Evolutionary conservation across 2,888 invertebrate species (phyloP).

Genomic region (Chesias legatella): DNA sequence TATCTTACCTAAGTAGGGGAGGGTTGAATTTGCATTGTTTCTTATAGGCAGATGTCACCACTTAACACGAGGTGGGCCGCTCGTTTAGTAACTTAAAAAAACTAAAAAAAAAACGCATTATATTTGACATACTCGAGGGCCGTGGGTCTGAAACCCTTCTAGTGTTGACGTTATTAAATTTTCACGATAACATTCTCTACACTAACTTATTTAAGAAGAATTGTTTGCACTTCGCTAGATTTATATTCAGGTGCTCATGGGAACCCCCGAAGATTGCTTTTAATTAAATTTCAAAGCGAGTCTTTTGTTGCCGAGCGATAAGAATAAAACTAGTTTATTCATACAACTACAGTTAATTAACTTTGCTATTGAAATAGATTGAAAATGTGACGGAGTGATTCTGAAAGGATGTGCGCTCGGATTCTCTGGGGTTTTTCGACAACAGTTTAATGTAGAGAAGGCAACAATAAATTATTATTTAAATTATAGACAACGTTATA

Average conservation of each 20-base stretch:
- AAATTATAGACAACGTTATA: too few species aligned
- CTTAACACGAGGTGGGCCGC: too few species aligned
- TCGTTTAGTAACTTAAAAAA: too few species aligned
- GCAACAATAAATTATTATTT: too few species aligned
- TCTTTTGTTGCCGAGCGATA: slow-evolving; percentile 25
- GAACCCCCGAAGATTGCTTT: slow-evolving; percentile 46
- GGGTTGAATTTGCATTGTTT: too few species aligned
- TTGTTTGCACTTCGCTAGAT: slow-evolving; percentile 49
- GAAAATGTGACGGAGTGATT: slow-evolving; percentile 11
- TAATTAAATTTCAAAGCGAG: slow-evolving; percentile 51
- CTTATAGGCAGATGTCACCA: too few species aligned
- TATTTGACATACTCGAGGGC: slow-evolving; percentile 10
- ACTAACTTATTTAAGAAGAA: slow-evolving; percentile 58
- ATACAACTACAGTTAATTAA: slow-evolving; percentile 15
- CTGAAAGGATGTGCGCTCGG: not conserved
- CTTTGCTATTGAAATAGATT: slow-evolving; percentile 10
- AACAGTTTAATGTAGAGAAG: too few species aligned
- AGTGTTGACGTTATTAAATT: slow-evolving; percentile 62
- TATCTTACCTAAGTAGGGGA: too few species aligned
- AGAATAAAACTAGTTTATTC: slow-evolving; percentile 28
- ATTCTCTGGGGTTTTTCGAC: not conserved
- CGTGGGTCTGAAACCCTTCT: slow-evolving; percentile 36
- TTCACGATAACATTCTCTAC: slow-evolving; percentile 52
- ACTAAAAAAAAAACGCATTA: too few species aligned
- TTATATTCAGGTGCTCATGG: slow-evolving; percentile 48